phyloP scores from a whole-genome alignment of 2,888 invertebrate species.

The Emmelina monodactyla region DNA sequence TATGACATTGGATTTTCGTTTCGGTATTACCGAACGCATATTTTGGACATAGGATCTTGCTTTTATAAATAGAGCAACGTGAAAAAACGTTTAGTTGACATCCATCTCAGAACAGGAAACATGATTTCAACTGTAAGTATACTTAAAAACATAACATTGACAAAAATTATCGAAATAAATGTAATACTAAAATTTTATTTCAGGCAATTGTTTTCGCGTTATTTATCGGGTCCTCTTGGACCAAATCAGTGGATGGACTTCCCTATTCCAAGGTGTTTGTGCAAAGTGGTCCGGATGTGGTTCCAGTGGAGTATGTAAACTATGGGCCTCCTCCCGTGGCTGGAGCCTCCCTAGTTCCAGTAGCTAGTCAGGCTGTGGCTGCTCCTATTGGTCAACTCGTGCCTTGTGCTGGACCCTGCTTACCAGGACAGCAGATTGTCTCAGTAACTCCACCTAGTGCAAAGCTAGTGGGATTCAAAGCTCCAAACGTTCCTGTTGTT shows the following conservation, averaged over 20 bases:
- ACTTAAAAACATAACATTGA: too few species aligned
- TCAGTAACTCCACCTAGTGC: conserved; percentile 24
- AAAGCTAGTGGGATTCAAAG: conserved; percentile 31
- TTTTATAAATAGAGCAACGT: conserved; percentile 47
- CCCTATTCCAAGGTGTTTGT: conserved; percentile 45
- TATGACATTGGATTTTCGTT: conserved; percentile 62
- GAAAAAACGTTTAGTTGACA: conserved; percentile 49
- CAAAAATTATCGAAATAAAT: too few species aligned
- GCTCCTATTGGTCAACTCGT: conserved; percentile 30
- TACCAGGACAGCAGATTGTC: conserved; percentile 27
- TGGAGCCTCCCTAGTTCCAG: conserved; percentile 18
- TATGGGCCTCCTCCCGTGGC: conserved; percentile 32
- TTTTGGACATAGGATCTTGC: conserved; percentile 45
- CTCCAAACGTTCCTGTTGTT: conserved; percentile 31
- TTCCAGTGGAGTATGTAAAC: conserved; percentile 29
- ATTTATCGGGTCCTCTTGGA: too few species aligned
- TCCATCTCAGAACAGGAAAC: conserved; percentile 46
- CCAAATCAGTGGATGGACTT: conserved; percentile 23
- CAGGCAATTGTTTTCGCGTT: too few species aligned
- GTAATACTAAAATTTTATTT: too few species aligned
- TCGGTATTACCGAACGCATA: conserved; percentile 59
- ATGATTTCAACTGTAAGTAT: conserved; percentile 54
- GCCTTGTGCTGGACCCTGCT: conserved; percentile 43
- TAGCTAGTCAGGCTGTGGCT: too few species aligned
- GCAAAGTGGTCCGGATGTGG: conserved; percentile 27